These are phyloP conservation scores for Sinocyclocheilus rhinocerous DNA, from an alignment of 2,113 vertebrate genomes.

Conservation along the genomic window DNA sequence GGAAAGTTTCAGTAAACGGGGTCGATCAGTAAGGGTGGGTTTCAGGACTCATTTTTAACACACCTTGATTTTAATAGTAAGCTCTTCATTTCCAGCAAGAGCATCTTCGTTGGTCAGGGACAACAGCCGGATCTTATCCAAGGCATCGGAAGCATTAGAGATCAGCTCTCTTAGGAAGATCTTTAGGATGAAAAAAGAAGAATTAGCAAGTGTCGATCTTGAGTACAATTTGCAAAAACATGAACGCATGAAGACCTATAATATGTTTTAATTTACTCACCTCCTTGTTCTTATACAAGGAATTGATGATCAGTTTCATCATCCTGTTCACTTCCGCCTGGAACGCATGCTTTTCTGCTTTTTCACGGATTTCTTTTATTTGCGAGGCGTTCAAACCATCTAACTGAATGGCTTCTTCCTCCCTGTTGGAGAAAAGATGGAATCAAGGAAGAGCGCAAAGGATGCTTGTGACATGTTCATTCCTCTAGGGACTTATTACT, in stretches of 20 bases:
- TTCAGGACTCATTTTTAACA: background rate
- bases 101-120: conserved; percentile 86
- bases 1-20: conserved; percentile 8
- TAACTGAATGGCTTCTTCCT: conserved; percentile 96
- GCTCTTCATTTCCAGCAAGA: conserved; percentile 85
- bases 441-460: background rate
- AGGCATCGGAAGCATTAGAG: conserved; percentile 89
- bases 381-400: conserved; percentile 96
- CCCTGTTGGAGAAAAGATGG: conserved; percentile 73
- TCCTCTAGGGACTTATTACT: background rate
- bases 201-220: background rate
- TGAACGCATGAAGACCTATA: background rate
- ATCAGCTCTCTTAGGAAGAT: conserved; percentile 90
- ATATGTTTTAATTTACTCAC: conserved; percentile 69
- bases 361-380: conserved; percentile 95
- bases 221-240: background rate
- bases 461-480: background rate
- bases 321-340: conserved; percentile 98
- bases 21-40: background rate
- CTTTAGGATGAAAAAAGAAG: conserved; percentile 60
- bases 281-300: conserved; percentile 99
- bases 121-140: conserved; percentile 87
- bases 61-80: conserved; percentile 90
- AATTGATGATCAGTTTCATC: conserved; percentile 99
- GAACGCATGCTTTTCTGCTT: conserved; percentile 95